phyloP scores from a whole-genome alignment of 2,113 vertebrate genomes.

The Bufo gargarizans region DNA sequence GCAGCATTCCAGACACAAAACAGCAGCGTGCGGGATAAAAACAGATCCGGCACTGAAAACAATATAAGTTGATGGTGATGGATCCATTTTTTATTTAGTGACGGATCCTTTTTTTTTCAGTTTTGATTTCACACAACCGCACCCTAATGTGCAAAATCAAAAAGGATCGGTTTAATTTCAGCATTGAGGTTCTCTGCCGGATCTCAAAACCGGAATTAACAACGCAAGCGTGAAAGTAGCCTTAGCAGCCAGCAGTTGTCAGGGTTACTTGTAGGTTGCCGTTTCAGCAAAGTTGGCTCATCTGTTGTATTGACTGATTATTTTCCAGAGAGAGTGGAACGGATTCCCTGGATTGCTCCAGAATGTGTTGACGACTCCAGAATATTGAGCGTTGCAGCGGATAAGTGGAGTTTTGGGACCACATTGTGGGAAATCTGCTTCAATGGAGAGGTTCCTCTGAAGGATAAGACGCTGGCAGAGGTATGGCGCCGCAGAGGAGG shows the following conservation, averaged over 20 bases:
- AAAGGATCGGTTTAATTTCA: no score
- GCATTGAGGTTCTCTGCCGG: no score
- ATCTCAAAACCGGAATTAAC: no score
- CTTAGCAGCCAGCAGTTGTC: neutral
- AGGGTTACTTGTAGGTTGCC: neutral
- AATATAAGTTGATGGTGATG: no score
- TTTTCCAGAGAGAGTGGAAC: constrained; percentile 84
- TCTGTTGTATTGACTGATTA: neutral
- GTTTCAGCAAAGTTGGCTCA: no score
- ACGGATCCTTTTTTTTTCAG: no score
- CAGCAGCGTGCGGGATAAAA: no score
- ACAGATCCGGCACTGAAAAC: no score
- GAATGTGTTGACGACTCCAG: constrained; percentile 87
- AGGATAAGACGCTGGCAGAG: constrained; percentile 95
- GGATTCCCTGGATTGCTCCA: constrained; percentile 96
- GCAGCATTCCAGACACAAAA: no score
- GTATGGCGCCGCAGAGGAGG: constrained; percentile 66
- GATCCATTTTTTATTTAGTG: no score
- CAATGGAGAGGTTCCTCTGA: constrained; percentile 92
- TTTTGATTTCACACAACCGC: no score
- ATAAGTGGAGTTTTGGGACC: constrained; percentile 97
- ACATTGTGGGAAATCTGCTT: constrained; percentile 99
- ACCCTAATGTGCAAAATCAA: no score
- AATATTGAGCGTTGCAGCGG: constrained; percentile 86
- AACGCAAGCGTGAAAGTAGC: neutral